Base-by-base conservation (phyloP, 2,797 vertebrate species). In the Meriones psammophilus region DNA sequence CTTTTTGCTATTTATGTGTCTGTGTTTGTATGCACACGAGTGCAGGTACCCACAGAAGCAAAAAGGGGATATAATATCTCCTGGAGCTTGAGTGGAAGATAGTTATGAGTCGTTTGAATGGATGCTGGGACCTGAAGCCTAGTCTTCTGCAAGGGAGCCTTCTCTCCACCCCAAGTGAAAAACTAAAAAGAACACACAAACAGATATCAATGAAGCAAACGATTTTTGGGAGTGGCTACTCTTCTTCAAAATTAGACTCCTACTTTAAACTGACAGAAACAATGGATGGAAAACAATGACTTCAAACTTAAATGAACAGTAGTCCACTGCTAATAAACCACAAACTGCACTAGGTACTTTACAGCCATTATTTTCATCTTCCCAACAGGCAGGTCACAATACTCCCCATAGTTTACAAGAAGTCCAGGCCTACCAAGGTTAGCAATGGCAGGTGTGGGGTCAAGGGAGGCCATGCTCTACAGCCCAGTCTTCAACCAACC, bases 201-300 rank as follows among this genome's bases (percentile, higher is more conserved):
- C 2, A 14, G 39, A 56, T 2, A 56, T n/a, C 58, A 88, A 76
- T 42, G 68, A 86, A 15, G 18, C 87, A 94, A 89, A 86, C 28
- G n/a, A 89, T 17, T 94, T 77, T 90, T 71, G 13, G 1, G 15
- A 64, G 30, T 33, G 80, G 18, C 36, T 28, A 80, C 12, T 73
- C 87, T 89, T 58, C 58, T 89, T 2, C 30, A 91, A 10, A 30
- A 64, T 33, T 42, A 88, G 58, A 88, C 60, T 92, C 7, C 3
- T 91, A 86, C 74, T 78, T 69, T 89, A 93, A 96, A 87, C 14
- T 87, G 12, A 78, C 9, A 88, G 60, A 9, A 94, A 93, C 36
- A 85, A 26, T 15, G 24, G 50, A 5, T 91, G 36, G 8, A 73
- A 87, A 91, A 85, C 36, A 85, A 33, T 15, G 24, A 93, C 46